A percentile compares a stretch with the other conserved stretches of the same genome.
Conservation (phyloP, 1,140 invertebrate genomes). For the Drosophila funebris region DNA sequence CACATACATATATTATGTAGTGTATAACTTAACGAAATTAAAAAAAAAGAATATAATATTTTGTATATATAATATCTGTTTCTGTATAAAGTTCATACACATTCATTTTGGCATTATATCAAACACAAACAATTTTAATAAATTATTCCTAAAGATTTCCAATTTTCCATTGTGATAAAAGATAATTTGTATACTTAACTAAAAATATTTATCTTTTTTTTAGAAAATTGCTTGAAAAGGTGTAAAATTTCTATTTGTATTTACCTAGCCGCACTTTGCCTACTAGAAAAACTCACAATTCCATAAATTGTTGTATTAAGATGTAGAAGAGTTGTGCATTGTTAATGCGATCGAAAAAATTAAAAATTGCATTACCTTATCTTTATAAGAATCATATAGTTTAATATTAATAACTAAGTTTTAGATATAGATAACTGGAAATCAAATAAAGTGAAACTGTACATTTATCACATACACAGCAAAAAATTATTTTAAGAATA, state of each 20-base stretch:
- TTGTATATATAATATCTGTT: constrained; percentile 47
- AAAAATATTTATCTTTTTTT: constrained; percentile 69
- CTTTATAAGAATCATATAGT: constrained; percentile 49
- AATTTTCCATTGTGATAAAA: constrained; percentile 78
- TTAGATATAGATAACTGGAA: constrained; percentile 73
- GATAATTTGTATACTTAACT: constrained; percentile 71
- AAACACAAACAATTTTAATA: constrained; percentile 54
- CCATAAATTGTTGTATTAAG: constrained; percentile 64
- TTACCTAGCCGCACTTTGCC: constrained; percentile 73
- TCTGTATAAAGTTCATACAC: constrained; percentile 63
- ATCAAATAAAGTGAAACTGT: constrained; percentile 72
- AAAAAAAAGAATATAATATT: constrained; percentile 33
- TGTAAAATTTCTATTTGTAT: constrained; percentile 45
- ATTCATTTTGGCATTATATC: constrained; percentile 59
- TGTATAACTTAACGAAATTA: constrained; percentile 57
- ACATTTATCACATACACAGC: constrained; percentile 72
- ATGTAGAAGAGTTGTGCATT: constrained; percentile 50
- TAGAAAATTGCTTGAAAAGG: constrained; percentile 65
- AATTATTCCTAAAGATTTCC: constrained; percentile 60
- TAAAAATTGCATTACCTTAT: constrained; percentile 62
- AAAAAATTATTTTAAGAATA: constrained; percentile 50
- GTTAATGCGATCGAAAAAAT: constrained; percentile 50
- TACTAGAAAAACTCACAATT: constrained; percentile 72
- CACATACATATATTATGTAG: constrained; percentile 60
- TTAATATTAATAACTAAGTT: constrained; percentile 66